These are phyloP conservation scores for Eunapius fragilis DNA, from an alignment of 37 sponge, comb jelly and placozoan species.

Conservation along the genomic window DNA sequence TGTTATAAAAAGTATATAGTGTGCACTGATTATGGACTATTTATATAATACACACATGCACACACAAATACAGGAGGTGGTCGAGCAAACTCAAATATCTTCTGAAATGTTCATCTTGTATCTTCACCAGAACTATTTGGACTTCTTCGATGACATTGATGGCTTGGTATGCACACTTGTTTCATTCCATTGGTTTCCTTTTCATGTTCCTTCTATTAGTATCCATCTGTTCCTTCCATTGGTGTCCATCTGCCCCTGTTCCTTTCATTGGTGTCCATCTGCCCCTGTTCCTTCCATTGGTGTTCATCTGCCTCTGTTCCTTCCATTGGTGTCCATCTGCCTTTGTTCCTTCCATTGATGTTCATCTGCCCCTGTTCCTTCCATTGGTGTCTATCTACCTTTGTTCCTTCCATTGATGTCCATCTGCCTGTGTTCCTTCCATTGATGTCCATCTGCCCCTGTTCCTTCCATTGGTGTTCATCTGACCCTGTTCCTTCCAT, in stretches of 20 bases:
- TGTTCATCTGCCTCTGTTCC: not conserved
- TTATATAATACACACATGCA: too few relatives aligned
- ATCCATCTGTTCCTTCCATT: not conserved
- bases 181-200: not conserved
- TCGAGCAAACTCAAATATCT: constrained; percentile 70
- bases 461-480: not conserved
- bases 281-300: not conserved
- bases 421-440: not conserved
- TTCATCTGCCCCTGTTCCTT: not conserved
- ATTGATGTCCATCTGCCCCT: not conserved
- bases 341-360: not conserved
- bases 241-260: not conserved
- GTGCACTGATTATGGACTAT: too few relatives aligned
- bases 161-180: constrained; percentile 52
- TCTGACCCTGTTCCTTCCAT: not conserved
- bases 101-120: constrained; percentile 69
- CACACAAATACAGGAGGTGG: constrained; percentile 45
- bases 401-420: not conserved
- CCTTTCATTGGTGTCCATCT: not conserved
- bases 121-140: constrained; percentile 82
- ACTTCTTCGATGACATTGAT: constrained; percentile 62
- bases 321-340: not conserved
- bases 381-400: not conserved
- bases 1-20: too few relatives aligned
- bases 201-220: not conserved